These are phyloP conservation scores for Capitulum mitella DNA, from an alignment of 2,888 invertebrate species.

Conservation along the genomic window DNA sequence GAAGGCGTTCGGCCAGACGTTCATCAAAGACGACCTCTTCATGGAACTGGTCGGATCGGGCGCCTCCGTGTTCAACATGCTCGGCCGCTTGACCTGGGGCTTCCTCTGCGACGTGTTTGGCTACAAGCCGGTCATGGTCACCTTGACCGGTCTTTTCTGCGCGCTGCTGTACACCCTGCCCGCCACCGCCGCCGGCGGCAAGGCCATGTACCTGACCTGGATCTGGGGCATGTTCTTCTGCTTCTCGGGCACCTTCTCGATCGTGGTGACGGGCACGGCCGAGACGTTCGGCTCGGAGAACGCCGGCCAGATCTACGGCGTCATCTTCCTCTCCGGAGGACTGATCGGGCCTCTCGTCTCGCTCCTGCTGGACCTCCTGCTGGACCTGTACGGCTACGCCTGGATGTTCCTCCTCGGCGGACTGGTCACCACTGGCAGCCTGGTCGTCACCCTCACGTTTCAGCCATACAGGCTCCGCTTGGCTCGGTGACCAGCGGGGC, in stretches of 20 bases:
- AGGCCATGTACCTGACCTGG: constrained; percentile 40
- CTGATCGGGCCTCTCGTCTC: background rate
- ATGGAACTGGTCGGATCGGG: constrained; percentile 46
- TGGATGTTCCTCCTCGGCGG: too few relatives aligned
- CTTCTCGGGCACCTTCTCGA: constrained; percentile 42
- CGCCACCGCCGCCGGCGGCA: background rate
- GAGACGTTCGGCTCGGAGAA: constrained; percentile 42
- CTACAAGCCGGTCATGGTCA: constrained; percentile 24
- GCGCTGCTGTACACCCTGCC: background rate
- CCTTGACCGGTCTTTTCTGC: background rate
- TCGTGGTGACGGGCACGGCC: constrained; percentile 43
- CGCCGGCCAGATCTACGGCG: constrained; percentile 28
- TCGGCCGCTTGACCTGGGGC: constrained; percentile 48
- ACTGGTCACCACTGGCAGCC: too few relatives aligned
- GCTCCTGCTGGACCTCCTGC: background rate
- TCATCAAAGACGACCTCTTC: constrained; percentile 47
- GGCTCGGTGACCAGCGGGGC: too few relatives aligned
- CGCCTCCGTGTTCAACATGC: constrained; percentile 46
- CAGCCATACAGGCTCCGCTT: too few relatives aligned
- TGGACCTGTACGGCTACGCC: background rate
- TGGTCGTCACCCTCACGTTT: background rate
- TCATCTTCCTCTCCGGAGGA: too few relatives aligned
- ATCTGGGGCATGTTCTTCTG: constrained; percentile 42
- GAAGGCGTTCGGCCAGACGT: constrained; percentile 45
- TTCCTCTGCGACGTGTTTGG: constrained; percentile 33